Evolutionary conservation across 2,797 vertebrate species (phyloP).

Genomic region (Urocyon cinereoargenteus): DNA sequence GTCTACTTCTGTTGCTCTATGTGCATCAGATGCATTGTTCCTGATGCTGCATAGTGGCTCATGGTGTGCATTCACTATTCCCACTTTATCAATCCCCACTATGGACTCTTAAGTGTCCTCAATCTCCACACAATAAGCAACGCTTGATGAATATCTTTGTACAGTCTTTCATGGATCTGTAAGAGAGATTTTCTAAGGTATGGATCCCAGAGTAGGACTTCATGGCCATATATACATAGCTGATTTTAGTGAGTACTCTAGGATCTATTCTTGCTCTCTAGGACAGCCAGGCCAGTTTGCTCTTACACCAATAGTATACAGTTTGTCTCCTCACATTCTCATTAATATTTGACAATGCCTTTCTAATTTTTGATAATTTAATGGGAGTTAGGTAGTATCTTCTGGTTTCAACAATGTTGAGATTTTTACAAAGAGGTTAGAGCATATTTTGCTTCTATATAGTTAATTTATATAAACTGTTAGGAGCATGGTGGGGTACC

Average conservation of each 20-base stretch:
- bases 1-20: not conserved
- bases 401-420: not conserved
- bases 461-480: not conserved
- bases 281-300: not conserved
- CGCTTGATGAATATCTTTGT: not conserved
- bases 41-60: not conserved
- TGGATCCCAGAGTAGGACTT: not conserved
- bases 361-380: constrained; percentile 38
- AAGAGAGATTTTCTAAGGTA: not conserved
- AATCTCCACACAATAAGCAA: not conserved
- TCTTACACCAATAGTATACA: not conserved
- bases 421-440: not conserved
- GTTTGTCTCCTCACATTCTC: not conserved
- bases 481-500: too few species aligned
- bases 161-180: not conserved
- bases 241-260: not conserved
- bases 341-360: not conserved
- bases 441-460: not conserved
- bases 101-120: not conserved
- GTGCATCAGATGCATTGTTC: not conserved
- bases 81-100: not conserved
- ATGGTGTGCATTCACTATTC: too few species aligned
- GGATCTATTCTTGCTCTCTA: not conserved
- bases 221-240: not conserved
- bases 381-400: not conserved